These are phyloP conservation scores for Tychaedon coryphoeus DNA, from an alignment of 2,113 vertebrate genomes.

Conservation along the genomic window DNA sequence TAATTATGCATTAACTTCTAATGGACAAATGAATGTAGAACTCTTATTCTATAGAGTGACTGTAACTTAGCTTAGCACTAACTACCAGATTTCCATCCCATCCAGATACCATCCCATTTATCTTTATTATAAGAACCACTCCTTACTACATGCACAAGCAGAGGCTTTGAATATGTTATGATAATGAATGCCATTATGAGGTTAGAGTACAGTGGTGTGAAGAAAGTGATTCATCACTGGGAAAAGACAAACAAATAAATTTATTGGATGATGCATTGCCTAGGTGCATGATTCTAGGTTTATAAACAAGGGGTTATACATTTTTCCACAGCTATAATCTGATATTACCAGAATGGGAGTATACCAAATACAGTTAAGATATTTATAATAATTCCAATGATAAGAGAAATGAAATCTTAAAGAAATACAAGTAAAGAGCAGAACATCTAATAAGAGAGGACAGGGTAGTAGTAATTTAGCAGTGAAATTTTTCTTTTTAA, in stretches of 20 bases:
- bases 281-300: conserved; percentile 32
- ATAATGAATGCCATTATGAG: conserved; percentile 55
- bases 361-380: not conserved
- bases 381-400: conserved; percentile 7
- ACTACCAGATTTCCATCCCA: not conserved
- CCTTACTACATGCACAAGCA: conserved; percentile 18
- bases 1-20: not conserved
- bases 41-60: not conserved
- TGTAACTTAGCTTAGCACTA: not conserved
- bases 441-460: not conserved
- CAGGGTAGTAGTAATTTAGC: not conserved
- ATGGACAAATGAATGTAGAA: not conserved
- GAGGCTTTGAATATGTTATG: conserved; percentile 50
- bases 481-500: not conserved
- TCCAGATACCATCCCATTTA: not conserved
- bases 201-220: conserved; percentile 56
- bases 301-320: conserved; percentile 55
- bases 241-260: not conserved
- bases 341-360: conserved; percentile 20
- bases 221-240: conserved; percentile 69
- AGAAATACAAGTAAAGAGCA: not conserved
- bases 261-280: conserved; percentile 59
- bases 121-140: conserved; percentile 33
- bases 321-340: conserved; percentile 52
- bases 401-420: not conserved